Evolutionary conservation across 2,888 invertebrate genomes (phyloP).

Genomic region (Hypolimnas misippus): DNA sequence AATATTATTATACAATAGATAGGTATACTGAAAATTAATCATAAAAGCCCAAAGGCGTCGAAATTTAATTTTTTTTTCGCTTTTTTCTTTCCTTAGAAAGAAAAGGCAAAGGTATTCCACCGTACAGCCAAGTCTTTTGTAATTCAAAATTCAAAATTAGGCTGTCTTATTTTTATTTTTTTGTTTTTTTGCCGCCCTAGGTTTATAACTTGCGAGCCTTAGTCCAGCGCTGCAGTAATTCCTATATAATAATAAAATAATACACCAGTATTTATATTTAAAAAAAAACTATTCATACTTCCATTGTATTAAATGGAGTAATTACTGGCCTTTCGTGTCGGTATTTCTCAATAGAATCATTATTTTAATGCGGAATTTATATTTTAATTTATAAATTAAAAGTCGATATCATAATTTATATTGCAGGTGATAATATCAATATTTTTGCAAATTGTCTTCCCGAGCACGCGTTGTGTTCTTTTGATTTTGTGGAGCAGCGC

Average conservation of each 20-base stretch:
- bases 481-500: constrained; percentile 74
- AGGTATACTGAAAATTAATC: too few species aligned
- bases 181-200: neutral
- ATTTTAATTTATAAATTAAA: constrained; percentile 6
- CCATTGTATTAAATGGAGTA: too few species aligned
- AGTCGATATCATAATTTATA: constrained; percentile 38
- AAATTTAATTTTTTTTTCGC: too few species aligned
- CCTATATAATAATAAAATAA: neutral
- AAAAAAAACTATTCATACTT: too few species aligned
- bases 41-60: too few species aligned
- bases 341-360: neutral
- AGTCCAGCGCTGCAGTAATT: neutral
- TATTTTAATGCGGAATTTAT: neutral
- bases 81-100: too few species aligned
- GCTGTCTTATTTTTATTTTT: too few species aligned
- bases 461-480: constrained; percentile 63
- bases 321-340: neutral
- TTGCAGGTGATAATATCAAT: constrained; percentile 63
- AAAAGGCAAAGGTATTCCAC: too few species aligned
- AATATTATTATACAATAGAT: too few species aligned
- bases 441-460: constrained; percentile 58
- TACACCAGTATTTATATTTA: too few species aligned
- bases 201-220: neutral
- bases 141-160: too few species aligned
- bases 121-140: too few species aligned